Conservation (phyloP, 2,888 invertebrate species). For the Tetranychus piercei region DNA sequence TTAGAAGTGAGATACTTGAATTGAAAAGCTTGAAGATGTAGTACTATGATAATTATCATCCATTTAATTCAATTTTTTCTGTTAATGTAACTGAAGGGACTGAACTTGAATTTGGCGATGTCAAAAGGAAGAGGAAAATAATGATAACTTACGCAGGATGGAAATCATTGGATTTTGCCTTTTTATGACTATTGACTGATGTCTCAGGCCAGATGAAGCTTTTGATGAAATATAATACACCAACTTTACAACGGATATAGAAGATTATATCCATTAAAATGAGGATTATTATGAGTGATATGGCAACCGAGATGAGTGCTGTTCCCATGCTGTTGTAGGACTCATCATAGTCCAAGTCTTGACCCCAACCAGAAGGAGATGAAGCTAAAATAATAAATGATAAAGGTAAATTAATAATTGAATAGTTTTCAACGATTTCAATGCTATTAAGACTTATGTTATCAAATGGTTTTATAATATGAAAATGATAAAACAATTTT, state of each 20-base stretch:
- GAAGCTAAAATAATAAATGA: neutral
- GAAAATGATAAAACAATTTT: neutral
- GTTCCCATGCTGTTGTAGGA: neutral
- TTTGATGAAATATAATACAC: conserved; percentile 11
- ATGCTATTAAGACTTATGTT: neutral
- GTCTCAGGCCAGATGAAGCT: neutral
- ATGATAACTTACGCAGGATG: neutral
- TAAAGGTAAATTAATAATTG: neutral
- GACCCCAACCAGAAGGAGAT: neutral
- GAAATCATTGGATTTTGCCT: neutral
- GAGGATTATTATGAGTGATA: conserved; percentile 5
- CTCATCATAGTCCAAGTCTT: neutral
- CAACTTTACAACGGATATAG: conserved; percentile 11
- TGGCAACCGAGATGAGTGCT: neutral
- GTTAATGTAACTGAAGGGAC: too few relatives aligned
- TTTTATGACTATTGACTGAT: neutral
- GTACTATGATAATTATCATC: too few relatives aligned
- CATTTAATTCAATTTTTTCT: too few relatives aligned
- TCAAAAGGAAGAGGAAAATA: too few relatives aligned
- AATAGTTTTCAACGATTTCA: neutral
- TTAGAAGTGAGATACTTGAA: neutral
- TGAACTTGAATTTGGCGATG: too few relatives aligned
- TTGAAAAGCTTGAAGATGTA: neutral
- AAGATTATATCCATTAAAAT: conserved; percentile 12
- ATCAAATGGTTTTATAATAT: neutral